Conservation (phyloP, 1,140 invertebrate species). For the Eufriesea mexicana region DNA sequence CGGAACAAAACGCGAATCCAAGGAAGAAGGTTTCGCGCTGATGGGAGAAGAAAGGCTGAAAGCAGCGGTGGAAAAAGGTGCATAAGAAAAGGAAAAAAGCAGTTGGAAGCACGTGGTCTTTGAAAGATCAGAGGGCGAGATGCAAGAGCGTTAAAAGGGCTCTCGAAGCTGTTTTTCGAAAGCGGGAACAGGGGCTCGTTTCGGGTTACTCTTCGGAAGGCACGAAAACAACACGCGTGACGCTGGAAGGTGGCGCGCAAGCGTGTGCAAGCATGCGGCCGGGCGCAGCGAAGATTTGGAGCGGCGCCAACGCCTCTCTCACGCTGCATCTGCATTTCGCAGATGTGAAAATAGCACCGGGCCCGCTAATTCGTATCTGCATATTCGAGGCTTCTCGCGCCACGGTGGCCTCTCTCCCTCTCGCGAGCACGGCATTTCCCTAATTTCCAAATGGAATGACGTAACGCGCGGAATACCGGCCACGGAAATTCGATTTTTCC, state of each 20-base stretch:
- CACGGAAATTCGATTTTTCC: conserved; percentile 26
- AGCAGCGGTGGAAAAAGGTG: too few relatives aligned
- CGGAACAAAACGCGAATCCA: too few relatives aligned
- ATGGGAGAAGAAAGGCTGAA: neutral
- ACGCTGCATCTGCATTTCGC: conserved; percentile 60
- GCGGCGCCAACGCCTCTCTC: conserved; percentile 51
- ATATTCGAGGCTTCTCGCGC: conserved; percentile 41
- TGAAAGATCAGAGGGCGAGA: conserved; percentile 19
- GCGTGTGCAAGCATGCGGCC: conserved; percentile 15
- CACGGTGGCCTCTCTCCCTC: neutral
- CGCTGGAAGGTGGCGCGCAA: conserved; percentile 45
- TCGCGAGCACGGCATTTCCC: conserved; percentile 33
- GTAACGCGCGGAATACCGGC: conserved; percentile 26
- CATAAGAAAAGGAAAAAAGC: neutral
- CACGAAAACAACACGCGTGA: conserved; percentile 45
- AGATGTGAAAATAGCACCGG: conserved; percentile 62
- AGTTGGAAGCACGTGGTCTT: neutral
- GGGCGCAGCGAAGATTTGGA: conserved; percentile 53
- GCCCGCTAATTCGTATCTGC: conserved; percentile 59
- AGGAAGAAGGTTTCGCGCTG: too few relatives aligned
- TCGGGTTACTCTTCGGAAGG: conserved; percentile 7
- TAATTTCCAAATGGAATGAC: conserved; percentile 55
- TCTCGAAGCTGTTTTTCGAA: neutral
- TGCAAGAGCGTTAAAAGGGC: conserved; percentile 21
- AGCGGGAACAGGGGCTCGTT: neutral